Percentiles rank a stretch among this genome's conserved stretches.
phyloP scores from a whole-genome alignment of 2,113 vertebrate genomes.

The Phainopepla nitens region DNA sequence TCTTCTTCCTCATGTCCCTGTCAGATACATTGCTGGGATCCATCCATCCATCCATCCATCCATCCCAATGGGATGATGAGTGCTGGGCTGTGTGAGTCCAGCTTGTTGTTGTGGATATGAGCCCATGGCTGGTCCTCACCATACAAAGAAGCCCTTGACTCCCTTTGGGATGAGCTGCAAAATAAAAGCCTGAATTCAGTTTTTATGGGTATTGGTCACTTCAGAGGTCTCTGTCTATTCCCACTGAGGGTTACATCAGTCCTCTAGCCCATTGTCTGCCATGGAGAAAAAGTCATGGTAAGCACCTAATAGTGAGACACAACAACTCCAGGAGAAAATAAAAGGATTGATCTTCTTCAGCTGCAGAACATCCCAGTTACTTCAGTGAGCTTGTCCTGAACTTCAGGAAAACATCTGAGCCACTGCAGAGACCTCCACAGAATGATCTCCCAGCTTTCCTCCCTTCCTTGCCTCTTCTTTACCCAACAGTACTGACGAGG shows the following conservation, averaged over 20 bases:
- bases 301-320: neutral
- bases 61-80: neutral
- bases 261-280: rapidly evolving
- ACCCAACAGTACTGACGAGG: neutral
- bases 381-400: neutral
- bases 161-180: neutral
- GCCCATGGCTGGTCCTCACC: neutral
- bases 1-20: rapidly evolving
- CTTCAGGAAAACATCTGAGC: neutral
- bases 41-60: neutral
- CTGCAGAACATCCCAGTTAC: neutral
- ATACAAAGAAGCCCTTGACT: neutral
- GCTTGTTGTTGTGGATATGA: neutral
- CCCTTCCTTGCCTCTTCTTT: neutral
- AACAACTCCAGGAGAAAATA: neutral
- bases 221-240: neutral
- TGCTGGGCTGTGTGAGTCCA: rapidly evolving
- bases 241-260: rapidly evolving
- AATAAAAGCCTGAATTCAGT: neutral
- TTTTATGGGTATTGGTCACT: neutral
- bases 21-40: rapidly evolving
- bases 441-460: neutral
- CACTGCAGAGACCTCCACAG: neutral
- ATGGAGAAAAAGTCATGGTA: neutral
- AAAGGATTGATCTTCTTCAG: neutral